Evolutionary conservation across 2,888 invertebrate species (phyloP).

Genomic region (Adela reaumurella): DNA sequence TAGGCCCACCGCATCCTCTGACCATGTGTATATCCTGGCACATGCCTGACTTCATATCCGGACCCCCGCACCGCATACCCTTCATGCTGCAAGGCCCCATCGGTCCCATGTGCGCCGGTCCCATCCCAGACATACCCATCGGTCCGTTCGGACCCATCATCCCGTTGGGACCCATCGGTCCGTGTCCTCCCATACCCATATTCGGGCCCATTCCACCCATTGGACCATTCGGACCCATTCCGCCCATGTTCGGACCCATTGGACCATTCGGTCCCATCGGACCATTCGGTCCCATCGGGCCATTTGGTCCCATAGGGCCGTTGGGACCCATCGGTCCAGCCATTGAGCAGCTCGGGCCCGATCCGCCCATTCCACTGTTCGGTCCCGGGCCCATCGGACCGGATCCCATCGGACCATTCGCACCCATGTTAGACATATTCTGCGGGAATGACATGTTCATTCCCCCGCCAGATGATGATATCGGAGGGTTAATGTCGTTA

Average conservation of each 20-base stretch:
- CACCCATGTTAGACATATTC: conserved; percentile 30
- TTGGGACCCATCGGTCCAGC: conserved; percentile 41
- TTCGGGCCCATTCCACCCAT: conserved; percentile 25
- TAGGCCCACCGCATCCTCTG: conserved; percentile 48
- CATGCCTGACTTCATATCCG: conserved; percentile 50
- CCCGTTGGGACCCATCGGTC: conserved; percentile 36
- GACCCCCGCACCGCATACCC: conserved; percentile 43
- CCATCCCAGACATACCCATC: conserved; percentile 39
- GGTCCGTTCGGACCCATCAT: conserved; percentile 45
- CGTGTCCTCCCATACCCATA: conserved; percentile 32
- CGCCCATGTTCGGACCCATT: conserved; percentile 23
- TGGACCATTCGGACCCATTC: conserved; percentile 12
- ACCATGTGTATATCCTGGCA: conserved; percentile 54
- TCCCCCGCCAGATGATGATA: conserved; percentile 9
- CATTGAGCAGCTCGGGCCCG: conserved; percentile 46
- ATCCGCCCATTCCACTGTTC: conserved; percentile 41
- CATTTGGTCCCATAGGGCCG: conserved; percentile 30
- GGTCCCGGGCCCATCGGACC: conserved; percentile 46
- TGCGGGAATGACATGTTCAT: conserved; percentile 25
- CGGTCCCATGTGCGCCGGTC: conserved; percentile 48
- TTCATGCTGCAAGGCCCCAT: conserved; percentile 53
- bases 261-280: conserved; percentile 30
- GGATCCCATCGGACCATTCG: conserved; percentile 40
- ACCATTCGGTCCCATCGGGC: conserved; percentile 27
- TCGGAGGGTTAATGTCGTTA: conserved; percentile 37